Base-by-base conservation (phyloP, 2,113 vertebrate genomes). In the Dendrocopos noguchii region DNA sequence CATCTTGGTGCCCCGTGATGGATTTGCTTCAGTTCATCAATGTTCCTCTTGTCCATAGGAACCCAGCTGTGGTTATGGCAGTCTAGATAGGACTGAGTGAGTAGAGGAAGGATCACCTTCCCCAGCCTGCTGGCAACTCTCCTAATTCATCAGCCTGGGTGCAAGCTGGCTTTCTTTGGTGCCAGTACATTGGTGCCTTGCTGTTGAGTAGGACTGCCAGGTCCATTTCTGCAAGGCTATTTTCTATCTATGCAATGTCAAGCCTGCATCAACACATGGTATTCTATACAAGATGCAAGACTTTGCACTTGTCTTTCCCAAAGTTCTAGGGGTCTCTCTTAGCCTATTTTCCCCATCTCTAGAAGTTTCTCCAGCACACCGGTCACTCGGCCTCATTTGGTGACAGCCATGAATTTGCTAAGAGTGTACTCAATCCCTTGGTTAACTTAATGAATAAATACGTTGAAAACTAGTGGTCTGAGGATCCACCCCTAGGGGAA, bases 31-130 rank as follows among this genome's bases (percentile, higher is more conserved):
- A 56, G 14, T 53, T 82, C 61, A 25, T 39, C 70, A 39, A 19
- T 19, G 33, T 33, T 8, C 39, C 19, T 65, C 16, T 34, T 36
- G 25, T 4, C 29, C 34, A 76, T 19, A 4, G 4, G 18, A 57
- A 31, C 0, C 1, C n/a, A 56, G 29, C 24, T 61, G 10, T 50
- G 4, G 4, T n/a, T 64, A 71, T 0, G 1, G 5, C 27, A 79
- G 18, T 39, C 53, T 61, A 66, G 15, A 34, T 0, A n/a, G 24
- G 36, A 79, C 71, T 46, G 24, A 7, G 8, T n/a, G 8, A 81
- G 10, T 0, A 75, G 16, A 75, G 29, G n/a, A 78, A 84, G n/a
- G 21, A 79, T 47, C 29, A 57, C 15, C 7, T 63, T 52, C 52
- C 12, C 82, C 20, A 44, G 14, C 2, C 16, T 70, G 17, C 22